Conservation (phyloP, 2,797 vertebrate genomes). For the Streptopelia turtur region DNA sequence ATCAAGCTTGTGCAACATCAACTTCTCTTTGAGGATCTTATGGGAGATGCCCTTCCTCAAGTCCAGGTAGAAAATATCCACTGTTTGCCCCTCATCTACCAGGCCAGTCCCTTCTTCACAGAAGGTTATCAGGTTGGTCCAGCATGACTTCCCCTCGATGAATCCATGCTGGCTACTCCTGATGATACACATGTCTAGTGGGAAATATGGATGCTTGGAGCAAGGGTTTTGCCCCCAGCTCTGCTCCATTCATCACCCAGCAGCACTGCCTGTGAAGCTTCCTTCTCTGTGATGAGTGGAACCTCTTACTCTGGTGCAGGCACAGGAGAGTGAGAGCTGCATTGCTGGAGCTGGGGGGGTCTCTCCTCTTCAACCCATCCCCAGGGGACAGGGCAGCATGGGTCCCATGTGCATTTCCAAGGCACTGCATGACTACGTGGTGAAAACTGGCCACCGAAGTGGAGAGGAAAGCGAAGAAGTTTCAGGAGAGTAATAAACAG, state of each 20-base stretch:
- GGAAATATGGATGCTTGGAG: neutral
- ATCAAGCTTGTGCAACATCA: neutral
- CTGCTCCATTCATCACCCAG: neutral
- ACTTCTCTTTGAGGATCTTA: neutral
- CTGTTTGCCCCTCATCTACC: neutral
- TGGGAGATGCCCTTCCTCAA: neutral
- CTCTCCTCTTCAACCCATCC: neutral
- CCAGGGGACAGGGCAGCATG: neutral
- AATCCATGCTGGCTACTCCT: neutral
- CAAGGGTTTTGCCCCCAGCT: neutral
- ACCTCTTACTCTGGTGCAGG: neutral
- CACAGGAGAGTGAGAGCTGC: neutral
- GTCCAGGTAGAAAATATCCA: neutral
- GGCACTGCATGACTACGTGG: neutral
- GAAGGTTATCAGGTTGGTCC: neutral
- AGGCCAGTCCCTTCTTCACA: neutral
- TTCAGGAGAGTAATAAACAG: constrained; percentile 44
- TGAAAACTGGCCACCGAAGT: neutral
- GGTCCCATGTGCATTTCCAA: neutral
- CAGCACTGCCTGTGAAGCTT: neutral
- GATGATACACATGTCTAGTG: neutral
- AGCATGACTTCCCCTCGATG: neutral
- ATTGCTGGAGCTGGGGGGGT: neutral
- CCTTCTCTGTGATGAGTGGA: neutral
- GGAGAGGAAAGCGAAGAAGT: neutral